These are phyloP conservation scores for Ibycter americanus DNA, from an alignment of 2,797 vertebrate species.

Conservation along the genomic window DNA sequence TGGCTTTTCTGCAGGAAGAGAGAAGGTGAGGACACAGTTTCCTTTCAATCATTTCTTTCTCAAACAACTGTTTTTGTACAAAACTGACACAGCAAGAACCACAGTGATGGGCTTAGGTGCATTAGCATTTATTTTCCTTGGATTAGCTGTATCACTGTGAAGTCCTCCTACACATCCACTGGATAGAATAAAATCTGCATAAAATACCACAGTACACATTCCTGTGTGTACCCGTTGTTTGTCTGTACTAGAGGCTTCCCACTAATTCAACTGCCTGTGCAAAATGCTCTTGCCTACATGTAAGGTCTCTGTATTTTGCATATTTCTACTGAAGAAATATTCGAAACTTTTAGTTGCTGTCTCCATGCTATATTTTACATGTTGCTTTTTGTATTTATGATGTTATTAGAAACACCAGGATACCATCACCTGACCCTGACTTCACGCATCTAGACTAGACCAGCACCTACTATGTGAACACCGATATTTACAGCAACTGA, in stretches of 20 bases:
- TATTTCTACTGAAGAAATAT: background rate
- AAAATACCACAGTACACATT: background rate
- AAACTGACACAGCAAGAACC: background rate
- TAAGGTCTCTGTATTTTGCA: background rate
- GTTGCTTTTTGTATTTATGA: background rate
- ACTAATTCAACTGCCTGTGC: background rate
- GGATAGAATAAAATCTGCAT: background rate
- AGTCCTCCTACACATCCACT: background rate
- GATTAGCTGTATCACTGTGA: background rate
- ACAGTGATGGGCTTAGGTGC: background rate
- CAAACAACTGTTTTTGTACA: background rate
- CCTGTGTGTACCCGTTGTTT: background rate
- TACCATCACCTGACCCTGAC: background rate
- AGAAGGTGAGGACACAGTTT: background rate
- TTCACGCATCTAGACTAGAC: background rate
- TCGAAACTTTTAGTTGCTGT: background rate
- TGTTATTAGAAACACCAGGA: background rate
- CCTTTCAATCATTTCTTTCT: background rate
- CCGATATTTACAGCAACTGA: background rate
- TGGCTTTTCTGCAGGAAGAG: constrained; percentile 78
- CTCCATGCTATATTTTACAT: background rate
- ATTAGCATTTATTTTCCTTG: background rate
- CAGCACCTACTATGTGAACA: background rate
- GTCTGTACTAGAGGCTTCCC: background rate
- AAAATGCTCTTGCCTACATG: background rate